phyloP scores from a whole-genome alignment of 2,888 invertebrate genomes.

The Formica aserva region DNA sequence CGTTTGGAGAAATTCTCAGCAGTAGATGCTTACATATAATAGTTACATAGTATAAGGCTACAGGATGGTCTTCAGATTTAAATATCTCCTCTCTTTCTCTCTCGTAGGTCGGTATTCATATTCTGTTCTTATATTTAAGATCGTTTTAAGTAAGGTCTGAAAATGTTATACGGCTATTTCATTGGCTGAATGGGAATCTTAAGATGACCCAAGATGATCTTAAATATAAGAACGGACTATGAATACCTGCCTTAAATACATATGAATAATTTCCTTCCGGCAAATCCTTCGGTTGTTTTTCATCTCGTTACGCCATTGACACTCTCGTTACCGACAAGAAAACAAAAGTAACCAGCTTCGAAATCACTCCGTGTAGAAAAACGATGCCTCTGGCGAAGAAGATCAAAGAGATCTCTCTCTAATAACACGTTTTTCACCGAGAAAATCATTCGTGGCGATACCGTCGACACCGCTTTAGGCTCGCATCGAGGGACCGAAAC shows the following conservation, averaged over 20 bases:
- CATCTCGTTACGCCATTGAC: constrained; percentile 28
- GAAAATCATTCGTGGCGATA: constrained; percentile 50
- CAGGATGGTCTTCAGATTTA: constrained; percentile 15
- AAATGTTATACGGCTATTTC: too few species aligned
- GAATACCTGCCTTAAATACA: background rate
- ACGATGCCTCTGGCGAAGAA: constrained; percentile 1
- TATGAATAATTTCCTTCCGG: constrained; percentile 3
- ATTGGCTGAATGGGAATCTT: too few species aligned
- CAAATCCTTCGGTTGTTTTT: background rate
- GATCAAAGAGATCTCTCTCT: constrained; percentile 6
- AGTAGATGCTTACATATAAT: background rate
- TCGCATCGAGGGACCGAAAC: constrained; percentile 30
- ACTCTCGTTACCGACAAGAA: constrained; percentile 11
- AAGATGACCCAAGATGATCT: too few species aligned
- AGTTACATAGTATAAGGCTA: background rate
- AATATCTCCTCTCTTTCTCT: background rate
- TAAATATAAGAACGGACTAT: too few species aligned
- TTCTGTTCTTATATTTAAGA: too few species aligned
- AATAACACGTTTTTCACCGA: constrained; percentile 47
- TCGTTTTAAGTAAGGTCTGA: too few species aligned
- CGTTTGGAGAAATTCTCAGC: constrained; percentile 32
- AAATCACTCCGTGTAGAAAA: constrained; percentile 7
- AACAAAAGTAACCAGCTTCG: background rate
- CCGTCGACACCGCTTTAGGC: constrained; percentile 29
- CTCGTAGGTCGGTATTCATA: background rate